Evolutionary conservation across 2,113 vertebrate genomes (phyloP).

Genomic region (Psophia crepitans): DNA sequence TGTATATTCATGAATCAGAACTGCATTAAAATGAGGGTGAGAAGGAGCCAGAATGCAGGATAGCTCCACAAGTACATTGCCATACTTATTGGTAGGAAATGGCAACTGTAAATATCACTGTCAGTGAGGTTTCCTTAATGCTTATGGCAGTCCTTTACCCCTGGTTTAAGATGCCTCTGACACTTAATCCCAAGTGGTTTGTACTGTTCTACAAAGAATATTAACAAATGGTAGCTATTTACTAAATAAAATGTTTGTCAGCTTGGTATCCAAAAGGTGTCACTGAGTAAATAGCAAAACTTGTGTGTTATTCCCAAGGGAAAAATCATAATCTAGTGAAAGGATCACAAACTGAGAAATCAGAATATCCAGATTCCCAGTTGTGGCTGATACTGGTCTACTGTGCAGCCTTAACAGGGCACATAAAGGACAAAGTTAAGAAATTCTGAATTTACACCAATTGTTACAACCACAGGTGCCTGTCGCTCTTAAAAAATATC

Average conservation of each 20-base stretch:
- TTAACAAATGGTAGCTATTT: not conserved
- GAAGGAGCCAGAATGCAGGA: not conserved
- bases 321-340: not conserved
- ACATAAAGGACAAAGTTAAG: not conserved
- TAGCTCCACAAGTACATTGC: not conserved
- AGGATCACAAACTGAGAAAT: not conserved
- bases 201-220: not conserved
- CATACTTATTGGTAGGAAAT: not conserved
- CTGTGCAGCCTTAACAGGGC: not conserved
- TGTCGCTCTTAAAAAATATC: not conserved
- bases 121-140: not conserved
- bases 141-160: not conserved
- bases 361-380: not conserved
- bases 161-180: not conserved
- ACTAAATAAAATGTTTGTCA: not conserved
- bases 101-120: not conserved
- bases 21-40: not conserved
- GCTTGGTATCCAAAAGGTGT: accelerated
- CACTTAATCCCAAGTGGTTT: not conserved
- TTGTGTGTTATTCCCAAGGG: not conserved
- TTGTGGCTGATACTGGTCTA: not conserved
- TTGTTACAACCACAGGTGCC: not conserved
- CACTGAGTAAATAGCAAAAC: not conserved
- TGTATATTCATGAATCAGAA: not conserved
- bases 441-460: not conserved